Evolutionary conservation across 2,888 invertebrate species (phyloP), one percentile per base, ranked within the genome.

Genomic region (Tenthredo livida): DNA sequence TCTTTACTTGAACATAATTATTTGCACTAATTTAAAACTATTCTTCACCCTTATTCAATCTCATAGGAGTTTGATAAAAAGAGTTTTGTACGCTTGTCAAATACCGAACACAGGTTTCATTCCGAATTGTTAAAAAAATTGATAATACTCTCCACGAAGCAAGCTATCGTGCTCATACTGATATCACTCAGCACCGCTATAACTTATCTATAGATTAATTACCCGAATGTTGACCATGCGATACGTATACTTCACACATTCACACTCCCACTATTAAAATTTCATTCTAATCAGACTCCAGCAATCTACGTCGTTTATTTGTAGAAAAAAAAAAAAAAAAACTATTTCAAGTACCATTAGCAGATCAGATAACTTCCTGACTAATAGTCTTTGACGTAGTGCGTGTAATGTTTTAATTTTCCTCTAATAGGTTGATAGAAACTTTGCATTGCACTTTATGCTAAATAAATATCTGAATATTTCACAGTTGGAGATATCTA

Each of bases 171-270:
- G 61, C 21, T 9, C 25, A 67, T 50, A 47, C 83, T 65, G 83
- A 15, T 83, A 83, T 47, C 83, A 67, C 47, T 83, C 29, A 9
- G 33, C 25, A 58, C 61, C n/a, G 73, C 40, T 43, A 33, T 15
- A 43, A 58, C 84, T 87, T 87, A 87, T 87, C 87, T 80, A n/a
- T 67, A 82, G 86, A 85, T 87, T 84, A 84, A 86, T 87, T 80
- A 70, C 40, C 84, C 43, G 85, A 86, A 85, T 84, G 75, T 85
- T 84, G 25, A 47, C 67, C 47, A 80, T 84, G 17, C 65, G 73
- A 82, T 58, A 67, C 10, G 29, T 67, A 33, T 37, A 61, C 33
- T 17, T 72, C 15, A 37, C 25, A 73, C 67, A 43, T 67, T 82
- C 40, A 67, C 7, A n/a, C 78, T 86, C 86, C 84, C 67, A 25